Percentiles rank a stretch among this genome's conserved stretches.
Conservation (phyloP, 92 coral and sea anemone genomes). For the Ricordea florida region DNA sequence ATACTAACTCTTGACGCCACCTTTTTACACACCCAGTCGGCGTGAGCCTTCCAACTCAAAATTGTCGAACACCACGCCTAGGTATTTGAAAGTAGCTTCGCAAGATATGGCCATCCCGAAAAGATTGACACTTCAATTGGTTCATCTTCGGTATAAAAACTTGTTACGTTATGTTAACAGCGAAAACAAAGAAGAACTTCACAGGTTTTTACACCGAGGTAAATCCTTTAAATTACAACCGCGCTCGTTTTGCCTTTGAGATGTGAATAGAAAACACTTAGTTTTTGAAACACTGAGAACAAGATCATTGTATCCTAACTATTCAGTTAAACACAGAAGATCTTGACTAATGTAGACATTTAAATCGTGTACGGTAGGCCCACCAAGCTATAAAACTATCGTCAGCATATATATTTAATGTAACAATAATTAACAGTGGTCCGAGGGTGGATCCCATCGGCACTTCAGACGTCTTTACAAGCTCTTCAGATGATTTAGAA, state of each 20-base stretch:
- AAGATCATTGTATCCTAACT: constrained; percentile 16
- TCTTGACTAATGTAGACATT: constrained; percentile 20
- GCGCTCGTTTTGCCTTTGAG: not conserved
- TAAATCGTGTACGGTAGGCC: not conserved
- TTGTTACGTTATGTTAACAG: too few species aligned
- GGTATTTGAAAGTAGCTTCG: constrained; percentile 14
- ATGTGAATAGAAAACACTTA: too few species aligned
- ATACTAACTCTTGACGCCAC: constrained; percentile 15
- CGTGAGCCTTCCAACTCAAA: constrained; percentile 20
- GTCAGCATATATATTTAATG: constrained; percentile 41
- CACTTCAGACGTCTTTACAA: constrained; percentile 16
- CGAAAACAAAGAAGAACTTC: too few species aligned
- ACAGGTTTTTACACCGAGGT: too few species aligned
- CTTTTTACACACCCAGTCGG: constrained; percentile 16
- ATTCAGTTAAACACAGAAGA: constrained; percentile 18
- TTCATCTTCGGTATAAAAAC: too few species aligned
- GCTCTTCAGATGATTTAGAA: constrained; percentile 44
- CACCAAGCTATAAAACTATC: constrained; percentile 14
- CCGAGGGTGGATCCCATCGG: constrained; percentile 47
- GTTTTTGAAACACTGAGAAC: constrained; percentile 25
- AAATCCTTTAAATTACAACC: not conserved
- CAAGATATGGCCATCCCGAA: constrained; percentile 1
- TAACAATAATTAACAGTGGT: constrained; percentile 15
- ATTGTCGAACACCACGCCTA: too few species aligned
- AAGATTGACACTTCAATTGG: too few species aligned